Evolutionary conservation across 2,888 invertebrate genomes (phyloP).

Genomic region (Chorisops tibialis): DNA sequence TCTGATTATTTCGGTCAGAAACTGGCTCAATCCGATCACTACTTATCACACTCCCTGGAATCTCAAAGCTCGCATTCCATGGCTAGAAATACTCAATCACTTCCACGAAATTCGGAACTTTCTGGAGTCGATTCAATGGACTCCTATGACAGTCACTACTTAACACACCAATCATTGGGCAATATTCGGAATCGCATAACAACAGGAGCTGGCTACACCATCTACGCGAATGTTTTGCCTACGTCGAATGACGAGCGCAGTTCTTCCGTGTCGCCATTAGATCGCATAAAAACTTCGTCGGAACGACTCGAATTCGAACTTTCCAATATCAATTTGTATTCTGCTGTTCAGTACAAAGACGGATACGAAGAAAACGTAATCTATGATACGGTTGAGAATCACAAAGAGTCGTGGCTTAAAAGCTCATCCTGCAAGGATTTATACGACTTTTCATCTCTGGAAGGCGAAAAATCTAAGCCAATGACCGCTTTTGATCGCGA

Average conservation of each 20-base stretch:
- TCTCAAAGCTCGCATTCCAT: conserved; percentile 46
- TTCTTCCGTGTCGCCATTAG: conserved; percentile 39
- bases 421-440: conserved; percentile 80
- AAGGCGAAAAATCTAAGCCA: conserved; percentile 53
- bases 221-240: conserved; percentile 50
- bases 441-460: conserved; percentile 68
- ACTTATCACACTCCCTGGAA: conserved; percentile 47
- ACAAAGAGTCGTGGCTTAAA: conserved; percentile 63
- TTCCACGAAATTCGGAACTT: conserved; percentile 49
- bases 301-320: conserved; percentile 59
- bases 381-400: conserved; percentile 45
- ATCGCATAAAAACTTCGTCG: conserved; percentile 44
- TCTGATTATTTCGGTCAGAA: conserved; percentile 49
- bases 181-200: conserved; percentile 30
- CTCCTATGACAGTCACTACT: conserved; percentile 51
- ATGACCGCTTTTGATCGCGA: conserved; percentile 53
- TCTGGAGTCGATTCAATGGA: conserved; percentile 51
- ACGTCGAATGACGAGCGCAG: conserved; percentile 38
- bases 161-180: conserved; percentile 46
- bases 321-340: conserved; percentile 59
- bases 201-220: conserved; percentile 34
- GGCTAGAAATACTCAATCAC: conserved; percentile 44
- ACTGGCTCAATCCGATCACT: conserved; percentile 46
- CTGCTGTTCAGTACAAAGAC: conserved; percentile 44
- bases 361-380: conserved; percentile 44